Evolutionary conservation across 2,888 invertebrate genomes (phyloP).

Genomic region (Nymphalis polychloros): DNA sequence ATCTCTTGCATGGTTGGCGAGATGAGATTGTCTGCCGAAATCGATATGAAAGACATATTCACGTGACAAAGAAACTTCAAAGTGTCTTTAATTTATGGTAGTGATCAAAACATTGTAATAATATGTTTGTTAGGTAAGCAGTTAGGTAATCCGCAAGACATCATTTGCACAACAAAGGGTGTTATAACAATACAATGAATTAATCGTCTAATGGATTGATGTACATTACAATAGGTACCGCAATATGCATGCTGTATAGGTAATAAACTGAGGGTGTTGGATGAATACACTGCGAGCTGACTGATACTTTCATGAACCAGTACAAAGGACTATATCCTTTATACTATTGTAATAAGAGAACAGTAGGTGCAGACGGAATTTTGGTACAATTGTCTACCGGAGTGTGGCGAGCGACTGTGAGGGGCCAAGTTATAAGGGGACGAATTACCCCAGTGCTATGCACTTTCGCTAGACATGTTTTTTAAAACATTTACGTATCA

Average conservation of each 20-base stretch:
- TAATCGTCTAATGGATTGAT: constrained; percentile 77
- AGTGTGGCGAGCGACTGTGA: constrained; percentile 60
- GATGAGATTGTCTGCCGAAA: too few relatives aligned
- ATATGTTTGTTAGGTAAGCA: constrained; percentile 25
- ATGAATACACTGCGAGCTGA: constrained; percentile 66
- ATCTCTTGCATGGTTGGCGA: too few relatives aligned
- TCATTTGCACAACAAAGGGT: constrained; percentile 47
- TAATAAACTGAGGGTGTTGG: constrained; percentile 74
- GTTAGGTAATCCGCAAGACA: constrained; percentile 40
- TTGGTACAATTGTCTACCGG: constrained; percentile 61
- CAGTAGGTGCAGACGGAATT: constrained; percentile 39
- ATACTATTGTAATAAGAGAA: constrained; percentile 48
- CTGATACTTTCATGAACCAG: constrained; percentile 20
- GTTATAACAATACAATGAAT: constrained; percentile 63
- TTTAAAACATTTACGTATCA: constrained; percentile 62
- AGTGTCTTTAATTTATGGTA: neutral
- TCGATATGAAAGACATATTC: too few relatives aligned
- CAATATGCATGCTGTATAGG: constrained; percentile 75
- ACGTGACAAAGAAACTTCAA: too few relatives aligned
- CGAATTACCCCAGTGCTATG: constrained; percentile 58
- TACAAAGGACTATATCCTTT: constrained; percentile 52
- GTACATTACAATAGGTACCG: constrained; percentile 70
- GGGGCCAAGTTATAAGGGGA: constrained; percentile 71
- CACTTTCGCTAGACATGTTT: constrained; percentile 59
- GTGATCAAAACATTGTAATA: constrained; percentile 6